Evolutionary conservation across 1,140 invertebrate species (phyloP), one percentile per base, ranked within the genome.

Genomic region (Danaus melanippus): DNA sequence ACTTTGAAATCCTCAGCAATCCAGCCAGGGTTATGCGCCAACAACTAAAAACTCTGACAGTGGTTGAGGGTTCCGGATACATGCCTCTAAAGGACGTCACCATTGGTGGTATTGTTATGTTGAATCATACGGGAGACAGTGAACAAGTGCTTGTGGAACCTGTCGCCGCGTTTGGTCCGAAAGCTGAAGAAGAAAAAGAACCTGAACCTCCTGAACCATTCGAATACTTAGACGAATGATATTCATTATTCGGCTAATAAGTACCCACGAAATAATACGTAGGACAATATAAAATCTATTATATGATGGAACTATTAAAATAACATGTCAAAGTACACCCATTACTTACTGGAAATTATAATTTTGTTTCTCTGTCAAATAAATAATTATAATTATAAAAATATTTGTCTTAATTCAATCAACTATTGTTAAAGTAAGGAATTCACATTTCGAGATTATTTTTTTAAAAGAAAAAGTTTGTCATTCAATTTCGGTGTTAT

Each of bases 161-260:
- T 10, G 96, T 99, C 9, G 94, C 94, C 42, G 96, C 96, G 32
- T 97, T 95, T 69, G 96, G 97, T 4, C 96, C 97, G 0, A 97
- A 97, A 84, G 92, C 93, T 8, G 95, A 96, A 59, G 97, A 98
- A 64, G 97, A 98, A 71, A 96, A 97, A 71, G 97, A 99, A 87
- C 96, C 97, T 2, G 96, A 98, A 77, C 95, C 97, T 43, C 97
- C 97, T 69, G 97, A 98, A 88, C 96, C 97, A 64, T 99, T 99
- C 86, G 96, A 98, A 89, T 99, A 96, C 82, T 92, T 91, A 62
- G 96, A 97, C 77, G 93, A 96, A 85, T 95, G 71, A 80, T 75
- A 66, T 60, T 66, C 56, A 59, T 53, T 66, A 46, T 75, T 72
- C 50, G 52, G 43, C 62, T 72, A 70, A 67, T 51, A 57, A 32